Base-by-base conservation (phyloP, 2,888 invertebrate genomes). In the Agonopterix heracliana region DNA sequence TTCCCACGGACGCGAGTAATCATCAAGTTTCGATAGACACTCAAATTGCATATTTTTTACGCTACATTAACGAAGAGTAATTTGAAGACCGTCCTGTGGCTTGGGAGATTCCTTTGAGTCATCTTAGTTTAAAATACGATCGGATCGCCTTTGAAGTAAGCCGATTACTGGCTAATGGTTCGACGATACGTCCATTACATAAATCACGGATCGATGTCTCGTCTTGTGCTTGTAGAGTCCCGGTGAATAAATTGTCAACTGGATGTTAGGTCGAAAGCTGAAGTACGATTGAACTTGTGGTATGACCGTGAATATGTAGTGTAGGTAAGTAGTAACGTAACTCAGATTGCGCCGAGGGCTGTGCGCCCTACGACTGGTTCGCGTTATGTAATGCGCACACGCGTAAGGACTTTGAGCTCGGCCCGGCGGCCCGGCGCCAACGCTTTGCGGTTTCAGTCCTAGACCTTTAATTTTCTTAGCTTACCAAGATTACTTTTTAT, bases 1-100 rank as follows among this genome's bases (percentile, higher is more conserved):
- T 85, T 86, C 85, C 80, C 87, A 86, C 84, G 82, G 72, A 76
- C 64, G 68, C 67, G 62, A 64, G 68, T 68, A 71, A 78, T 79
- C 76, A 72, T 77, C 67, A 70, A 70, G 56, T 66, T 75, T 73
- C 69, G 71, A 79, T 78, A 75, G 71, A 74, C 67, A 58, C 65
- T 71, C 73, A 75, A 81, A 79, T 81, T 75, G 76, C 73, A 69
- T 64, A 65, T 68, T 85, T 80, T 82, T 81, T 80, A 74, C 71
- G 60, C 56, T 56, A 67, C 71, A 65, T 71, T 71, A 72, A 76
- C 66, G 74, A 68, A 61, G 66, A 68, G 66, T 63, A 65, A 71
- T 74, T 71, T 59, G 61, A 63, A 64, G 58, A 66, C 55, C 56
- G 55, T 60, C 64, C 60, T 68, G 68, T 52, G 64, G 64, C 59